Conservation (phyloP, 2,888 invertebrate species). For the Geotrupes spiniger region DNA sequence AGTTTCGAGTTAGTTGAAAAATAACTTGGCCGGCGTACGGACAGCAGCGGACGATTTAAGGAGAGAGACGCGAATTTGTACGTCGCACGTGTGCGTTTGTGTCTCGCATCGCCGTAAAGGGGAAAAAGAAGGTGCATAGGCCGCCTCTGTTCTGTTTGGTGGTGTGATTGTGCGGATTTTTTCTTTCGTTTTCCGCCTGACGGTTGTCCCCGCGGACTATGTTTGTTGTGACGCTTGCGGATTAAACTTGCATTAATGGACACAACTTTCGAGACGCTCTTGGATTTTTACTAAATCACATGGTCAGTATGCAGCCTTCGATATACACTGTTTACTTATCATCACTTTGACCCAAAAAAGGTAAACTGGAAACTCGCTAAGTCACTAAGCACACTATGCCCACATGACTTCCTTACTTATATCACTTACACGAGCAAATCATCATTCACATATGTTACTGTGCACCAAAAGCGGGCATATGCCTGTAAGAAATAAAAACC, state of each 20-base stretch:
- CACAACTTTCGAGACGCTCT: constrained; percentile 28
- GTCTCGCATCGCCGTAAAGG: constrained; percentile 29
- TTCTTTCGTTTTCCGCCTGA: constrained; percentile 5
- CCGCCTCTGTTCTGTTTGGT: neutral
- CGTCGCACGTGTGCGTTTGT: constrained; percentile 16
- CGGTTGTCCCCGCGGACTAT: constrained; percentile 7
- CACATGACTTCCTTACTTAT: no score
- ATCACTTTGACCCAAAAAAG: neutral
- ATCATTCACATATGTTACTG: no score
- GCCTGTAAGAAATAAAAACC: no score
- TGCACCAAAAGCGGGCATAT: no score
- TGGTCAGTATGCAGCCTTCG: constrained; percentile 35
- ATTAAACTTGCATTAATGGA: constrained; percentile 24
- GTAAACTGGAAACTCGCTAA: no score
- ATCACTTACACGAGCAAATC: neutral
- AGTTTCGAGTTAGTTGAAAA: constrained; percentile 46
- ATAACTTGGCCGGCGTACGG: constrained; percentile 42
- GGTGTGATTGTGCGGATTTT: constrained; percentile 2
- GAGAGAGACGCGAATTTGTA: constrained; percentile 26
- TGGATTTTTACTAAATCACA: constrained; percentile 43
- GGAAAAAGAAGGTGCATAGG: neutral
- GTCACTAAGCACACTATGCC: no score
- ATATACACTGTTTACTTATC: neutral
- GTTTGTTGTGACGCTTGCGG: constrained; percentile 12
- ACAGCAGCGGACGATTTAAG: constrained; percentile 10